These are phyloP conservation scores for Watsonalla binaria DNA, from an alignment of 2,888 invertebrate species.

Conservation along the genomic window DNA sequence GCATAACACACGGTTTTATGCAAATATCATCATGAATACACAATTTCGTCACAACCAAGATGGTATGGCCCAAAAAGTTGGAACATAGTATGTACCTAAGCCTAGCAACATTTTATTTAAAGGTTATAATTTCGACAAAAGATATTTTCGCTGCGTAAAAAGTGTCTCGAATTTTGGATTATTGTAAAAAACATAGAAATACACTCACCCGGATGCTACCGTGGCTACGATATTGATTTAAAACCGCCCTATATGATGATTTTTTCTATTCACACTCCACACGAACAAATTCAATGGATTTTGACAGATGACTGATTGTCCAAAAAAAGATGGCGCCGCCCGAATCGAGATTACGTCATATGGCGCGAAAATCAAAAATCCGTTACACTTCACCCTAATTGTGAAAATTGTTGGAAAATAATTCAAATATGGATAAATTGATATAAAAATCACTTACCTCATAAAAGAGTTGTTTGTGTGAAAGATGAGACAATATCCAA, in stretches of 20 bases:
- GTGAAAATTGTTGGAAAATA: conserved; percentile 8
- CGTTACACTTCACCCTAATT: conserved; percentile 34
- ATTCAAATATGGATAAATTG: conserved; percentile 3
- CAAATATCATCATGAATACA: conserved; percentile 41
- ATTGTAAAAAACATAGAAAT: conserved; percentile 18
- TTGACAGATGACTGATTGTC: conserved; percentile 68
- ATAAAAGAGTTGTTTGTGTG: conserved; percentile 46
- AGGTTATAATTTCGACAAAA: conserved; percentile 41
- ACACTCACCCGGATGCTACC: conserved; percentile 75
- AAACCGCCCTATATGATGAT: conserved; percentile 50
- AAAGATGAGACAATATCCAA: conserved; percentile 39
- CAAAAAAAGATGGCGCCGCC: conserved; percentile 54
- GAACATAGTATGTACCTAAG: conserved; percentile 1
- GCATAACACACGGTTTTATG: conserved; percentile 28
- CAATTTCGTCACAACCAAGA: conserved; percentile 47
- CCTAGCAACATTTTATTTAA: conserved; percentile 24
- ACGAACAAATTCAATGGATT: conserved; percentile 45
- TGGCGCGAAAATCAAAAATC: conserved; percentile 65
- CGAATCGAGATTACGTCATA: conserved; percentile 61
- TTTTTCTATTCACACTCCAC: conserved; percentile 52
- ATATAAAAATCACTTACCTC: conserved; percentile 50
- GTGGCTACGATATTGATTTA: conserved; percentile 48
- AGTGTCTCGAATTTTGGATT: conserved; percentile 17
- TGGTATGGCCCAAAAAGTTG: conserved; percentile 67
- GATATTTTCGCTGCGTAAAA: conserved; percentile 23